phyloP scores from a whole-genome alignment of 2,797 vertebrate genomes.

The Acanthopagrus latus region DNA sequence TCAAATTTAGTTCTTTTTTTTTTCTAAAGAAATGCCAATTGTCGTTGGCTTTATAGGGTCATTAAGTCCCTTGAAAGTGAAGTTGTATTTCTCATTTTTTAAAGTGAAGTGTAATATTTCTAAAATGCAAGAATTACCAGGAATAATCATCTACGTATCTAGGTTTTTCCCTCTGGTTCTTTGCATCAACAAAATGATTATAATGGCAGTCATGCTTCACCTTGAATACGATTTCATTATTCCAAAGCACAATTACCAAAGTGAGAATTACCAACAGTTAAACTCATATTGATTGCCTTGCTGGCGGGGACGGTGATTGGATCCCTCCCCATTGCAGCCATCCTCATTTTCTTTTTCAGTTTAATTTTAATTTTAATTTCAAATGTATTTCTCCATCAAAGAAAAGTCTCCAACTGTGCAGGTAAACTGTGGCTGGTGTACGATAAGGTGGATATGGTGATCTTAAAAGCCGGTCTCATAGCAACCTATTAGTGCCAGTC shows the following conservation, averaged over 20 bases:
- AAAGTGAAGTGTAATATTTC: neutral
- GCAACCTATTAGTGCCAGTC: slow-evolving; percentile 49
- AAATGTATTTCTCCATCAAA: slow-evolving; percentile 52
- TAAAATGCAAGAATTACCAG: slow-evolving; percentile 5
- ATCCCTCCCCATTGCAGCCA: slow-evolving; percentile 30
- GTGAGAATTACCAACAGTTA: slow-evolving; percentile 76
- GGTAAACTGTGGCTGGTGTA: slow-evolving; percentile 68
- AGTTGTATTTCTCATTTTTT: neutral
- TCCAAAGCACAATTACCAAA: slow-evolving; percentile 79
- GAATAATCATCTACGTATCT: slow-evolving; percentile 25
- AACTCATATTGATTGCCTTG: slow-evolving; percentile 79
- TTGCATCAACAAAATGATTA: slow-evolving; percentile 64
- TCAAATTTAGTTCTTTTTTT: neutral
- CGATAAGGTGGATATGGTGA: slow-evolving; percentile 56
- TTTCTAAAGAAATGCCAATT: neutral
- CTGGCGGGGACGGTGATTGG: slow-evolving; percentile 63
- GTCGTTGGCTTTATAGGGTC: neutral
- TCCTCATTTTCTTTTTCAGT: slow-evolving; percentile 63
- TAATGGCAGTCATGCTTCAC: slow-evolving; percentile 69
- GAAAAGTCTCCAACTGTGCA: slow-evolving; percentile 57
- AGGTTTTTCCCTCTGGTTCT: slow-evolving; percentile 25
- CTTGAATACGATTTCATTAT: slow-evolving; percentile 83
- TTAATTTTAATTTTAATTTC: slow-evolving; percentile 73
- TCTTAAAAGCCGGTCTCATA: slow-evolving; percentile 59
- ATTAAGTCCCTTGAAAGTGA: slow-evolving; percentile 11